Base-by-base conservation (phyloP, 2,797 vertebrate species). In the Borostomias antarcticus region DNA sequence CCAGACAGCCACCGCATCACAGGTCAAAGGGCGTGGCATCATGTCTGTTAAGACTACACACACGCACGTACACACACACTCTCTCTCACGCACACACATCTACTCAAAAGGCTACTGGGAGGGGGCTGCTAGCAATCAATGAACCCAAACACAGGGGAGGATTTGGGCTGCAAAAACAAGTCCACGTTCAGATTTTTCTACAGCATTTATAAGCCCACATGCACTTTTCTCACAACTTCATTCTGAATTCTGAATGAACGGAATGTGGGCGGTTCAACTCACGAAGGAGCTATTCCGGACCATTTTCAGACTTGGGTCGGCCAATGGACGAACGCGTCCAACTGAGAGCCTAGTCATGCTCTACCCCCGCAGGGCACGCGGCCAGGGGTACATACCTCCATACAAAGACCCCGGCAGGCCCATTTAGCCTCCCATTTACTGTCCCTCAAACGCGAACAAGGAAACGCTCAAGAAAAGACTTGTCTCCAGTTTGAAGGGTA, bases 371-470 rank as follows among this genome's bases (percentile, higher is more conserved):
- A 29, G 17, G 67, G 72, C 58, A 53, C 25, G 45, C 30, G 40
- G 83, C 82, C 84, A 87, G 71, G 32, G 50, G n/a, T 82, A 69
- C 82, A 86, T 85, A 84, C 77, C 75, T 23, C 21, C 62, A 60
- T 72, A 88, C 78, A 86, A 86, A 83, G 79, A 76, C 64, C 69
- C 66, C 73, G 67, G 17, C 63, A 63, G 17, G 66, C 72, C 62
- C 74, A 74, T 76, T 66, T 53, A 68, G 63, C 72, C 65, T 58
- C 65, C 65, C 72, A 76, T 84, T 70, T 47, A 45, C 10, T 11
- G n/a, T n/a, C 54, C 62, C 72, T 60, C 75, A 79, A 80, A 77
- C 65, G 66, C 50, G 2, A n/a, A 75, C 78, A 72, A 81, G 75
- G 72, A 81, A 73, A 60, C 64, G 56, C 74, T 66, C 58, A 69